Evolutionary conservation across 2,888 invertebrate genomes (phyloP), one percentile per base, ranked within the genome.

Genomic region (Stegana nigrithorax): DNA sequence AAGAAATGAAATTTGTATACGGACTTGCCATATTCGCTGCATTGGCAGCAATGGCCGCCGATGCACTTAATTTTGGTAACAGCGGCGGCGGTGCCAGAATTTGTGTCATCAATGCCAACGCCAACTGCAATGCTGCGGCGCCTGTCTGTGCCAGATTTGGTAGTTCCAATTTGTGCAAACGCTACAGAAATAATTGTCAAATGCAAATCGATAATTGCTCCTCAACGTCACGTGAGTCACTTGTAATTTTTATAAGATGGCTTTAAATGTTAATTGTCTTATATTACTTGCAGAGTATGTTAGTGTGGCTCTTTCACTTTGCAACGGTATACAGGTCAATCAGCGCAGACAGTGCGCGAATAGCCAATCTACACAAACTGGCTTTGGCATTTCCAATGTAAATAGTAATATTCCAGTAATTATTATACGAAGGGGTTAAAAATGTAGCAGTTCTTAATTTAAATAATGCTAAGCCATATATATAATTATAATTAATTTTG

Each of bases 71-170:
- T 19, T 7, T 3, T 2, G 51, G 14, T 14, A 17, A 8, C 5
- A 50, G 12, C 17, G 12, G 19, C 12, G 21, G 8, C 21, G 10
- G 17, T 26, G 26, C 51, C 36, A 32, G 42, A 17, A 10, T 44
- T 44, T 58, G 58, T 21, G 45, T 58, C 14, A 14, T 57, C 25
- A 21, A 21, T 45, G 29, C n/a, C 14, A 29, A 29, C 12, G 19
- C 10, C 32, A 53, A 32, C 10, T 29, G 32, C 10, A 32, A 8
- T 25, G 27, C 53, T 19, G 29, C 47, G 29, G 19, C 32, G 19
- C 53, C 53, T n/a, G 10, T 47, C n/a, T 60, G 59, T 17, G 59
- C n/a, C 3, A 50, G 51, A 6, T 60, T 21, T 23, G 39, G 59
- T 4, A 23, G 12, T 2, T 25, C 59, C 5, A 51, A 51, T 60